Percentiles rank a stretch among this genome's conserved stretches.
Evolutionary conservation across 2,113 vertebrate species (phyloP).

Genomic region (Puma concolor): DNA sequence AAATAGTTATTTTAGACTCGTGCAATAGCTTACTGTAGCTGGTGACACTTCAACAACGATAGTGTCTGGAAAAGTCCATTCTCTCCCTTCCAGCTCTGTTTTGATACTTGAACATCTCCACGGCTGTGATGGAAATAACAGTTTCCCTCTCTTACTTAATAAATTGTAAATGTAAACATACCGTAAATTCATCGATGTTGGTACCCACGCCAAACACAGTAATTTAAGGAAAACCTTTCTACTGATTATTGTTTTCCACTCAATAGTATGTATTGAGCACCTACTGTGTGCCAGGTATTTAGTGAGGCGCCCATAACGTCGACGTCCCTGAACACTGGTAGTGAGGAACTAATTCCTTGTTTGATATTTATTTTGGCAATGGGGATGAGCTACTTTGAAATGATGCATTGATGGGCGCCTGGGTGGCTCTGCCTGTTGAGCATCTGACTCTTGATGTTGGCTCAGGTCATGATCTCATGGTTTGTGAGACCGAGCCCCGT

Average conservation of each 20-base stretch:
- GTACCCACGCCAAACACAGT: neutral
- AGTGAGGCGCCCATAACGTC: neutral
- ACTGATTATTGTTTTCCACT: neutral
- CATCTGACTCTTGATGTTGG: too few species aligned
- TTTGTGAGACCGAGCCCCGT: too few species aligned
- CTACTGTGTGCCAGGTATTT: fast-evolving
- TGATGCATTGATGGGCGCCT: too few species aligned
- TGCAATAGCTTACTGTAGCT: slow-evolving; percentile 39
- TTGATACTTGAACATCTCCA: neutral
- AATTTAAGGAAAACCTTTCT: neutral
- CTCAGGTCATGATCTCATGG: too few species aligned
- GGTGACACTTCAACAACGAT: slow-evolving; percentile 58
- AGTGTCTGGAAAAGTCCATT: neutral
- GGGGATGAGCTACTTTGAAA: neutral
- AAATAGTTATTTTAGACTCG: slow-evolving; percentile 66
- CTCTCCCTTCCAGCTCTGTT: neutral
- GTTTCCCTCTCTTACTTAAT: neutral
- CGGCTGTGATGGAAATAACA: neutral
- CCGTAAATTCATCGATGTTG: neutral
- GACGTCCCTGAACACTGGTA: neutral
- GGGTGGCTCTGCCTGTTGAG: too few species aligned
- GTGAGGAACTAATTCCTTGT: neutral
- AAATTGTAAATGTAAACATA: neutral
- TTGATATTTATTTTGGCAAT: neutral
- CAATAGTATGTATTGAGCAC: neutral